Evolutionary conservation across 35 echinoderm and acorn worm genomes (phyloP).

Genomic region (Ophiothrix spiculata): DNA sequence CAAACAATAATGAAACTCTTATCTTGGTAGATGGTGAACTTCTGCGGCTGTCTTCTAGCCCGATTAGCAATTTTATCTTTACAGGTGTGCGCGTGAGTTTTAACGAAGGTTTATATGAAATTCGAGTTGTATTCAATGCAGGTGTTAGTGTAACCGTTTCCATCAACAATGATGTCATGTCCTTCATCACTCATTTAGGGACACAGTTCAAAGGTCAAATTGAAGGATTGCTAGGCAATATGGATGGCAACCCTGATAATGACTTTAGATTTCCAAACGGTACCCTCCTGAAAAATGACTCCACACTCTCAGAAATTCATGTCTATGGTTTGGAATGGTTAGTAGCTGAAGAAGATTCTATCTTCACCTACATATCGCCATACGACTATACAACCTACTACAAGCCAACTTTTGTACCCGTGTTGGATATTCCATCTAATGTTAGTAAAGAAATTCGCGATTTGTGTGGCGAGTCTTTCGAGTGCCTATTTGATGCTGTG

Average conservation of each 20-base stretch:
- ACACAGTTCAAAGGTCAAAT: conserved; percentile 34
- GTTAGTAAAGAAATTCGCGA: conserved; percentile 43
- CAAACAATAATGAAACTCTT: conserved; percentile 15
- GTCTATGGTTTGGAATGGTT: conserved; percentile 57
- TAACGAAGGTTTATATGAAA: conserved; percentile 31
- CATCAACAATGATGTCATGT: conserved; percentile 49
- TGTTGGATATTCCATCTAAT: conserved; percentile 34
- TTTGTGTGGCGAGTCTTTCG: conserved; percentile 49
- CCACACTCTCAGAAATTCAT: conserved; percentile 39
- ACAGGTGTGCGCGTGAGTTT: conserved; percentile 33
- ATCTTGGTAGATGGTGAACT: conserved; percentile 24
- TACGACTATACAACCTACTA: conserved; percentile 47
- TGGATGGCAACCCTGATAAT: conserved; percentile 51
- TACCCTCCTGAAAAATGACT: conserved; percentile 13
- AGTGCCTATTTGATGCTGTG: conserved; percentile 53
- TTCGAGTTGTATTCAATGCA: conserved; percentile 25
- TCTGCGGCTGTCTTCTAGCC: conserved; percentile 22
- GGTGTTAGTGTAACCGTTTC: conserved; percentile 23
- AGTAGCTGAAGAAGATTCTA: conserved; percentile 28
- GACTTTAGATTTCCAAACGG: conserved; percentile 49
- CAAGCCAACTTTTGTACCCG: conserved; percentile 38
- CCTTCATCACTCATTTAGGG: conserved; percentile 48
- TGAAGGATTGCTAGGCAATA: conserved; percentile 57
- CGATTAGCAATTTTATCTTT: conserved; percentile 16
- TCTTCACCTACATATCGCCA: conserved; percentile 56